Evolutionary conservation across 2,113 vertebrate genomes (phyloP).

Genomic region (Prunella fulvescens): DNA sequence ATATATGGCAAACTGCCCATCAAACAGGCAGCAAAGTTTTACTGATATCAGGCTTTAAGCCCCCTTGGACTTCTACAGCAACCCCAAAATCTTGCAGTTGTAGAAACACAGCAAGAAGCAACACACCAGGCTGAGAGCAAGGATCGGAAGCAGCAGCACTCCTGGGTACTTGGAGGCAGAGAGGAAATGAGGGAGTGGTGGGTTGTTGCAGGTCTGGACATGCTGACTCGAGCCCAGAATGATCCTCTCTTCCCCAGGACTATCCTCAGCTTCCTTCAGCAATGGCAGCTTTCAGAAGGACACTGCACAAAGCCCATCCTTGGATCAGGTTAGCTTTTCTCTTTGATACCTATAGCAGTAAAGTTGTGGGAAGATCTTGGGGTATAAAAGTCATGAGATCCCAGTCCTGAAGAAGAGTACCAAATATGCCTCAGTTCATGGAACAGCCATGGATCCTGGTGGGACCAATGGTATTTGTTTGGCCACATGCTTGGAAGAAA

Average conservation of each 20-base stretch:
- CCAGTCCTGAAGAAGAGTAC: not conserved
- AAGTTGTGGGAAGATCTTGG: not conserved
- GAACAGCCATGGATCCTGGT: not conserved
- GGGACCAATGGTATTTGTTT: not conserved
- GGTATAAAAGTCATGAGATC: not conserved
- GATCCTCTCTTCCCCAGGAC: not conserved
- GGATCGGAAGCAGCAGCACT: not conserved
- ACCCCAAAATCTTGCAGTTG: not conserved
- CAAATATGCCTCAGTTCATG: not conserved
- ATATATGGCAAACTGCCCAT: not conserved
- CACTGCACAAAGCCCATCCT: not conserved
- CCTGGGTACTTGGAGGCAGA: not conserved
- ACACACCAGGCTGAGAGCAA: not conserved
- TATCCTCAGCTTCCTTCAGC: not conserved
- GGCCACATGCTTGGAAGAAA: not conserved
- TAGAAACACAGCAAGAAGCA: not conserved
- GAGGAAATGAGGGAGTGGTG: not conserved
- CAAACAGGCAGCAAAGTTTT: not conserved
- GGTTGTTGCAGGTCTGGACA: not conserved
- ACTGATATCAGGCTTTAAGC: not conserved
- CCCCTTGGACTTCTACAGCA: not conserved
- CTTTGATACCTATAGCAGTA: not conserved
- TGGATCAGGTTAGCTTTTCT: not conserved
- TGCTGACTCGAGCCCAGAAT: accelerated
- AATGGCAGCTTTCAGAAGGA: not conserved